A percentile compares a stretch with the other conserved stretches of the same genome.
phyloP scores from a whole-genome alignment of 1,140 invertebrate genomes.

The Hylyphantes graminicola region DNA sequence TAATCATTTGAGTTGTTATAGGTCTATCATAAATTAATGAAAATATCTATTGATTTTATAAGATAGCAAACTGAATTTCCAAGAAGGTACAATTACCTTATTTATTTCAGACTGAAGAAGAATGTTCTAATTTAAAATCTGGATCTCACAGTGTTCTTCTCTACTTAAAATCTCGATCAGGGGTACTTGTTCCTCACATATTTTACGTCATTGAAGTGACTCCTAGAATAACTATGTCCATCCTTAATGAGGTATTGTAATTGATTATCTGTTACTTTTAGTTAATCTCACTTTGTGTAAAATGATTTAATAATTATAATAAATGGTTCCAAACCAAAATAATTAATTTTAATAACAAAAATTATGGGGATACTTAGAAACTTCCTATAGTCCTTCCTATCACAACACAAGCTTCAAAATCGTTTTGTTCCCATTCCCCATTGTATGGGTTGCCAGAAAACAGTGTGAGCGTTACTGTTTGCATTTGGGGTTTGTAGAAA shows the following conservation, averaged over 20 bases:
- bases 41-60: no score
- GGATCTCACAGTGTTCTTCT: constrained; percentile 42
- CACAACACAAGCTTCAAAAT: no score
- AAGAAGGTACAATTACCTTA: background rate
- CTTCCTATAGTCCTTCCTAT: no score
- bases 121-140: constrained; percentile 16
- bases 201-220: constrained; percentile 45
- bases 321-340: background rate
- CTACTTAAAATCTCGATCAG: constrained; percentile 38
- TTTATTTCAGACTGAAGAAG: background rate
- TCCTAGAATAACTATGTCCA: constrained; percentile 13
- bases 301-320: background rate
- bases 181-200: constrained; percentile 34
- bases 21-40: background rate
- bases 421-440: no score
- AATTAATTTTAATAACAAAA: no score
- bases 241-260: constrained; percentile 32
- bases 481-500: no score
- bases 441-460: no score
- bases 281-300: background rate
- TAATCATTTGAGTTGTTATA: background rate
- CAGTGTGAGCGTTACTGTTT: no score
- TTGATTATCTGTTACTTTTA: background rate
- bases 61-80: no score
- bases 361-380: no score